A percentile compares a stretch with the other conserved stretches of the same genome.
phyloP scores from a whole-genome alignment of 2,888 invertebrate genomes.

The Dinocampus coccinellae region DNA sequence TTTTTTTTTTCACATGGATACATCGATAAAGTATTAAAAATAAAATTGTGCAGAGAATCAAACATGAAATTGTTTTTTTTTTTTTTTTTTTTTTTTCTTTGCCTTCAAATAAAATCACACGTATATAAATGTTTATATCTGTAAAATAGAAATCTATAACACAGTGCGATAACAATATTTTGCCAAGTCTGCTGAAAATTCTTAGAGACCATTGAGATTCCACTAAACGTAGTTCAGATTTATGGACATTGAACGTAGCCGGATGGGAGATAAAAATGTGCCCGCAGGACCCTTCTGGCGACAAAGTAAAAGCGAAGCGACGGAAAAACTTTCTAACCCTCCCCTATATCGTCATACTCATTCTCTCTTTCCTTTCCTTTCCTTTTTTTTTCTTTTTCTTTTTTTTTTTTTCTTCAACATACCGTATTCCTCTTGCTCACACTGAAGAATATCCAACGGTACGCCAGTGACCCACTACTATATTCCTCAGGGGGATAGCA shows the following conservation, averaged over 20 bases:
- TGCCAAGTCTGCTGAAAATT: slow-evolving; percentile 25
- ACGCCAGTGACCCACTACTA: slow-evolving; percentile 47
- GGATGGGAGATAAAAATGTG: slow-evolving; percentile 28
- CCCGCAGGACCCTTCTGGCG: slow-evolving; percentile 34
- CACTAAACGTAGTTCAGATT: slow-evolving; percentile 26
- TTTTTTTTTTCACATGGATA: neutral
- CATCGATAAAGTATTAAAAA: neutral
- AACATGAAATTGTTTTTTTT: no score
- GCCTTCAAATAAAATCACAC: neutral
- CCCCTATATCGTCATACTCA: neutral
- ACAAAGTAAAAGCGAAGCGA: slow-evolving; percentile 35
- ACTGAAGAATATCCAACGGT: slow-evolving; percentile 17
- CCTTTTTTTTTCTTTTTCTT: slow-evolving; percentile 27
- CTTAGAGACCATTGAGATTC: slow-evolving; percentile 15
- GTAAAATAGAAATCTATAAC: slow-evolving; percentile 16
- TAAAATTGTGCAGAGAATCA: neutral
- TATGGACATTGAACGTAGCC: slow-evolving; percentile 37
- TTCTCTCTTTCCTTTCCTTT: neutral
- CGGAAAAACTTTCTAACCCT: slow-evolving; percentile 34
- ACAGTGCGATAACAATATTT: slow-evolving; percentile 15
- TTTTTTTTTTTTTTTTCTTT: neutral
- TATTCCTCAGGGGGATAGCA: slow-evolving; percentile 25
- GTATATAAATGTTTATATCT: neutral
- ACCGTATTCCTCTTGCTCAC: slow-evolving; percentile 1
- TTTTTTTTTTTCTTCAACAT: slow-evolving; percentile 8